Evolutionary conservation across 2,113 vertebrate genomes (phyloP), one percentile per base, ranked within the genome.

Genomic region (Corythaeola cristata): DNA sequence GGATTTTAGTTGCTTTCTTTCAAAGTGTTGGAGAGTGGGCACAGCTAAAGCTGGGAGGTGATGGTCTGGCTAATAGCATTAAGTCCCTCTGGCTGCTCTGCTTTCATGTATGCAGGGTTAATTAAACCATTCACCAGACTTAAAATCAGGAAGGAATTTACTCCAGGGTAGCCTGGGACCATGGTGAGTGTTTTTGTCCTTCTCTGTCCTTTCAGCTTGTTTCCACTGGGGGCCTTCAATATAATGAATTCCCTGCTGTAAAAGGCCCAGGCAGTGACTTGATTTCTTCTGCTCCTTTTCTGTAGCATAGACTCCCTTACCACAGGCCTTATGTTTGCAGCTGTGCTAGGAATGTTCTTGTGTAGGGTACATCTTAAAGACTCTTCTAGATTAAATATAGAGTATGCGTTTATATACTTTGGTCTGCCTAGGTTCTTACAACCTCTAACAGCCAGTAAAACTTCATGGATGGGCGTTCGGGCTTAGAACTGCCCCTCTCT

Each of bases 91-190:
- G 79, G 37, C 39, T 88, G 74, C 60, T 71, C 41, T 63, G 75
- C 63, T 92, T 92, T 94, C 35, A 53, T 32, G 24, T 84, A 76
- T 58, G 56, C 15, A 4, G 27, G 23, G 32, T 83, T 86, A 95
- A 95, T 83, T 86, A 95, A 95, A 59, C 80, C 12, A 37, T 83
- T 95, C 63, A 71, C 20, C 28, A 77, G 59, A 66, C 49, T 77
- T 92, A 62, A 74, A 63, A 80, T 93, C 79, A 74, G 55, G n/a
- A 79, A 90, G 72, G 72, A 77, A 92, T 93, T 93, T 92, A 76
- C 41, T 50, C 50, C 72, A 55, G 55, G 45, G 64, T 74, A 66
- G 68, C 72, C 55, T 84, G 72, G 37, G 27, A 66, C 35, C n/a
- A 10, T 71, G 16, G 21, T 14, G 53, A 85, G 56, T 66, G 44